phyloP scores from a whole-genome alignment of 92 coral and sea anemone species.

The Meandrina meandrites region DNA sequence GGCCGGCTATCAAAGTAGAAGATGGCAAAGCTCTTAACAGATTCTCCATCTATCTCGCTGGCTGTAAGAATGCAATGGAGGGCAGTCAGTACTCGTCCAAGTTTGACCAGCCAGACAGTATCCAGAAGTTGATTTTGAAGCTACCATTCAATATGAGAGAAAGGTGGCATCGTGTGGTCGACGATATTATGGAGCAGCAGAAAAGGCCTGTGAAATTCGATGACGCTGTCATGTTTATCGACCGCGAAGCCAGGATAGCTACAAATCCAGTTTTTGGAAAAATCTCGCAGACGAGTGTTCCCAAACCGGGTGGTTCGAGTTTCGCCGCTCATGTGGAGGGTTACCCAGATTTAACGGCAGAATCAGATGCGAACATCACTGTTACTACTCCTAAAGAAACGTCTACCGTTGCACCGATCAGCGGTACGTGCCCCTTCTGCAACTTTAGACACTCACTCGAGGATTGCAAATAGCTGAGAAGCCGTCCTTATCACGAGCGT shows the following conservation, averaged over 20 bases:
- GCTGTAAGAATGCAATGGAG: conserved; percentile 56
- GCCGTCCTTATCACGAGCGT: conserved; percentile 45
- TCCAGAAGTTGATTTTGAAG: conserved; percentile 9
- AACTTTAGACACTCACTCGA: conserved; percentile 35
- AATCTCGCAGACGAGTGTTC: not conserved
- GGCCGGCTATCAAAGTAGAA: conserved; percentile 34
- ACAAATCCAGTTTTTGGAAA: conserved; percentile 53
- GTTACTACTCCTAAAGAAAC: not conserved
- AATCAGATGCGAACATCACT: not conserved
- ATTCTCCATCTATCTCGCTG: too few relatives aligned
- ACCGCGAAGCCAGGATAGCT: conserved; percentile 46
- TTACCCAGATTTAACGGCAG: not conserved
- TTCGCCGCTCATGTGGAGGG: not conserved
- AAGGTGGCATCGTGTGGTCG: conserved; percentile 48
- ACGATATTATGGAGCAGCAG: conserved; percentile 30
- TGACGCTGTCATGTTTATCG: conserved; percentile 41
- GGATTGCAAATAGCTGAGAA: conserved; percentile 32
- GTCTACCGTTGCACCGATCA: not conserved
- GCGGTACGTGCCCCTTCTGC: conserved; percentile 31
- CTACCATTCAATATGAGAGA: conserved; percentile 44
- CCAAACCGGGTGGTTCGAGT: not conserved
- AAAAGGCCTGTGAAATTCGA: conserved; percentile 15
- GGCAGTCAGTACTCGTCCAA: conserved; percentile 45
- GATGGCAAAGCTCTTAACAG: too few relatives aligned
- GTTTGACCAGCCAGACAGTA: conserved; percentile 45